Percentiles rank a stretch among this genome's conserved stretches.
Evolutionary conservation across 2,888 invertebrate genomes (phyloP).

Genomic region (Augiades crinisus): DNA sequence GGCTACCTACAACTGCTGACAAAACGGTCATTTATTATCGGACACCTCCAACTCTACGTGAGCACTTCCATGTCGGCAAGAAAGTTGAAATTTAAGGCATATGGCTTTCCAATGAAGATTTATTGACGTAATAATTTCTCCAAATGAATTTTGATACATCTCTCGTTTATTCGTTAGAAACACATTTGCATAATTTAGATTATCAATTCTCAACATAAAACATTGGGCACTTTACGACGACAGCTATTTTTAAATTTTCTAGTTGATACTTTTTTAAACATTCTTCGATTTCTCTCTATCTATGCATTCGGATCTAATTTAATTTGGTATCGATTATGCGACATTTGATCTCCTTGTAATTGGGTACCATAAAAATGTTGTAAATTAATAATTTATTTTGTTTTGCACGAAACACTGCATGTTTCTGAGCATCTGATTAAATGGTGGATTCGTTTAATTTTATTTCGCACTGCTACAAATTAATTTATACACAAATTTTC

Average conservation of each 20-base stretch:
- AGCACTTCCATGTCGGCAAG: conserved; percentile 5
- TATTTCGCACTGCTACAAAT: conserved; percentile 65
- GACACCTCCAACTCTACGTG: conserved; percentile 10
- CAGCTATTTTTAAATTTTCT: conserved; percentile 24
- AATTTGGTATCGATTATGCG: background rate
- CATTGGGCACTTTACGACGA: conserved; percentile 28
- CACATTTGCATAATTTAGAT: conserved; percentile 29
- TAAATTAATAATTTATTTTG: background rate
- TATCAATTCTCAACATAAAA: conserved; percentile 27
- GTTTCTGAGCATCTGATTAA: background rate
- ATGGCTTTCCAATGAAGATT: conserved; percentile 28
- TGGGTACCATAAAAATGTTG: background rate
- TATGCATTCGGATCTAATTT: conserved; percentile 7
- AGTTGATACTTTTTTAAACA: conserved; percentile 23
- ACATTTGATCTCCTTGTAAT: conserved; percentile 8
- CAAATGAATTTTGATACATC: conserved; percentile 28
- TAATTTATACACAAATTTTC: conserved; percentile 80
- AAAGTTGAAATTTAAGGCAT: conserved; percentile 26
- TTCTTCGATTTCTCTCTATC: conserved; percentile 27
- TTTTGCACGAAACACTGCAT: background rate
- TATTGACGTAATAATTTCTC: conserved; percentile 30
- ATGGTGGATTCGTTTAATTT: conserved; percentile 50
- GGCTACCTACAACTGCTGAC: conserved; percentile 8
- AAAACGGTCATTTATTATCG: conserved; percentile 16
- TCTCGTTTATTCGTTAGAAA: conserved; percentile 24